These are phyloP conservation scores for Agriopis aurantiaria DNA, from an alignment of 2,888 invertebrate genomes.

Conservation along the genomic window DNA sequence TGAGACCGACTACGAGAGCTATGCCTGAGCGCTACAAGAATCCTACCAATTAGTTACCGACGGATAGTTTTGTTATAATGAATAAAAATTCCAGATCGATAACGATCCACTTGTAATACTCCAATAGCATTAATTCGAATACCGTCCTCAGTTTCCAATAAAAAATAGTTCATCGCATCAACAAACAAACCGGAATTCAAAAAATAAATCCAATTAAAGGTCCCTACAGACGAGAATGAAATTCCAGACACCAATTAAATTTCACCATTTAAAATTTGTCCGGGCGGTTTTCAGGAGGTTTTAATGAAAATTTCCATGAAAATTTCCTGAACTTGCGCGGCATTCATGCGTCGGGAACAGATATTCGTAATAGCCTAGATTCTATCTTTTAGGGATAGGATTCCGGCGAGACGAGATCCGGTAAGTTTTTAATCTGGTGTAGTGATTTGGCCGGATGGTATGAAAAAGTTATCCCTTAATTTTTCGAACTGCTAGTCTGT, in stretches of 20 bases:
- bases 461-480: no score
- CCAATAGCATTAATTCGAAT: not conserved
- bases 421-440: not conserved
- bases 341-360: constrained; percentile 38
- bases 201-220: constrained; percentile 48
- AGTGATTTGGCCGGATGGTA: not conserved
- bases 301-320: constrained; percentile 43
- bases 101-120: no score
- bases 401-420: not conserved
- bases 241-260: constrained; percentile 56
- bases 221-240: constrained; percentile 39
- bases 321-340: constrained; percentile 23
- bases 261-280: constrained; percentile 54
- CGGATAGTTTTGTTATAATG: not conserved
- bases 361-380: constrained; percentile 41
- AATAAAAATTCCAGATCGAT: not conserved
- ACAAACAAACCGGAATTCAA: constrained; percentile 30
- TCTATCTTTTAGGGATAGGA: constrained; percentile 14
- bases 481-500: no score
- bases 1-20: no score
- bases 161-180: constrained; percentile 26
- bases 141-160: constrained; percentile 1
- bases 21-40: no score
- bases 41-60: no score
- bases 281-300: constrained; percentile 33